Base-by-base conservation (phyloP, 23 tunicate species). In the Corella eumyota region DNA sequence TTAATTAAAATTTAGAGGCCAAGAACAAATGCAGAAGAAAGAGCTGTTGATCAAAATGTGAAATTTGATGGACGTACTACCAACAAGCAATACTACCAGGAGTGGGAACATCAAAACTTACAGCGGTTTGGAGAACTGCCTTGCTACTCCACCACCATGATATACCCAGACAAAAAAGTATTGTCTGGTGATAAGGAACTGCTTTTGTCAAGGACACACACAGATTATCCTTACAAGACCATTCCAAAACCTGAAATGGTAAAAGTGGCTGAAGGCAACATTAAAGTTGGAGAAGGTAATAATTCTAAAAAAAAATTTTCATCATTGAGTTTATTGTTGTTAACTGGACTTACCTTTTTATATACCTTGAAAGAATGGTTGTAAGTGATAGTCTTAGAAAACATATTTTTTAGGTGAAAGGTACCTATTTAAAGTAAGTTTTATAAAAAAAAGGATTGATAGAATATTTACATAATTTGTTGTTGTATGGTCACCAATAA, bases 261-360 rank as follows among this genome's bases (percentile, higher is more conserved):
- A 1, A 84, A 84, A 70, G 94, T 62, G 2, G 67, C 67, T 25
- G 78, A 64, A 15, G 77, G 76, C 9, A 88, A 88, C 64, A 88
- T 88, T 34, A 88, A 79, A 79, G 88, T 88, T 22, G 96, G 96
- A 15, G 88, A 88, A 88, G 96, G 96, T 86, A 56, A 67, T 6
- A n/a, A n/a, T n/a, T n/a, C n/a, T n/a, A n/a, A n/a, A n/a, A n/a
- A n/a, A n/a, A n/a, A n/a, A n/a, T n/a, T n/a, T n/a, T n/a, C n/a
- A n/a, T n/a, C n/a, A n/a, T n/a, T n/a, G n/a, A n/a, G n/a, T n/a
- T n/a, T n/a, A n/a, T n/a, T n/a, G n/a, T n/a, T n/a, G n/a, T n/a
- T n/a, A n/a, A n/a, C n/a, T n/a, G n/a, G n/a, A n/a, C n/a, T n/a
- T n/a, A n/a, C n/a, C n/a, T n/a, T n/a, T n/a, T n/a, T n/a, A n/a